Evolutionary conservation across 1,140 invertebrate genomes (phyloP), one percentile per base, ranked within the genome.

Genomic region (Drosophila nannoptera): DNA sequence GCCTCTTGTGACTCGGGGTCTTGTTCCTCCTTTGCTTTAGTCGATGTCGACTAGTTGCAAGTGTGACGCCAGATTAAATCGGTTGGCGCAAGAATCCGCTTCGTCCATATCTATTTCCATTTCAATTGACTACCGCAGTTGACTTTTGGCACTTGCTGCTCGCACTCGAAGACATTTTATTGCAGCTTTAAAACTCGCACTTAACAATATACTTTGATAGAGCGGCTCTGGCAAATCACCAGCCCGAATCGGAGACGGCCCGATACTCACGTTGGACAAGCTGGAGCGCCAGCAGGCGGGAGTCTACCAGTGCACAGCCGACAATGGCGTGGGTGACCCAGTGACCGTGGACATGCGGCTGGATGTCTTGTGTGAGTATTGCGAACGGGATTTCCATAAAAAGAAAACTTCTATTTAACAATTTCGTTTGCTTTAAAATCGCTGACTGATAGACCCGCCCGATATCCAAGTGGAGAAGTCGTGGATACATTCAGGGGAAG

Each of bases 401-500:
- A 4, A 48, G 0, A n/a, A 11, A 42, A 12, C n/a, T 12, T 42
- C 9, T 9, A 42, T 42, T 14, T 14, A 42, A 8, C 40, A 14
- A 6, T 42, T 42, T 1, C n/a, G 6, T 42, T 11, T 5, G 12
- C n/a, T 42, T 12, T 12, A 5, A 42, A 42, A 43, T 43, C 14
- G 12, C 2, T 14, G 3, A 43, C 6, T 43, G 6, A 16, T 43
- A 91, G 91, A 90, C 88, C 92, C 93, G 8, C 94, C 93, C 31
- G 93, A 94, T 89, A 93, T 94, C 43, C 92, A 92, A 75, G 93
- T 94, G 71, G 92, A 94, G 72, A 90, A 93, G 46, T 93, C 93
- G 14, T 94, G 94, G 93, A 92, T 95, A 12, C 94, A 94, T 86
- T 92, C 93, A 0, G 94, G 93, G 6, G 94, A 94, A 86, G 94